Evolutionary conservation across 2,113 vertebrate species (phyloP).

Genomic region (Abramis brama): DNA sequence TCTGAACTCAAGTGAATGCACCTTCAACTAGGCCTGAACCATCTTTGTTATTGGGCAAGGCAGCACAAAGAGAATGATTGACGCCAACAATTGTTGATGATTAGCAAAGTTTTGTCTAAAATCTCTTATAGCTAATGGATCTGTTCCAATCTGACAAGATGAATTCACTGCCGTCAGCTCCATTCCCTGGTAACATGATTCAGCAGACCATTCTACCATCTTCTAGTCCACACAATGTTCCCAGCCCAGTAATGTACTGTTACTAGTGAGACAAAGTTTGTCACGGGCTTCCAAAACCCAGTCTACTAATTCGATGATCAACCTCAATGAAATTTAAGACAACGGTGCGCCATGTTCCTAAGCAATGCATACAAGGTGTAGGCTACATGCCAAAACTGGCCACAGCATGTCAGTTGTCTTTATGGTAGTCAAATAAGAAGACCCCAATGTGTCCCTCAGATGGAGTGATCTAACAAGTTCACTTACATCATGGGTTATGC

Average conservation of each 20-base stretch:
- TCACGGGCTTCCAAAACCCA: neutral
- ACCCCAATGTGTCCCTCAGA: too few species aligned
- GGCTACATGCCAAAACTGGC: neutral
- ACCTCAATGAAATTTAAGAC: slow-evolving; percentile 6
- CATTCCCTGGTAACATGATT: neutral
- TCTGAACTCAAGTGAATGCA: neutral
- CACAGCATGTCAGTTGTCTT: neutral
- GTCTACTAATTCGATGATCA: neutral
- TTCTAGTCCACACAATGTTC: neutral
- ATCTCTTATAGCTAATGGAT: neutral
- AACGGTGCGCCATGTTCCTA: neutral
- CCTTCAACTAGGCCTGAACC: neutral
- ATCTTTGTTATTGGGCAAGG: neutral
- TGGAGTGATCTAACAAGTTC: neutral
- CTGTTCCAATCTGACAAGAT: neutral
- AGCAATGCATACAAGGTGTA: neutral
- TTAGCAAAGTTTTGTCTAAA: neutral
- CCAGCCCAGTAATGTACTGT: neutral
- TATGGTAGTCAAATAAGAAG: too few species aligned
- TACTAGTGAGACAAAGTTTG: neutral
- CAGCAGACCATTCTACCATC: neutral
- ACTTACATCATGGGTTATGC: neutral
- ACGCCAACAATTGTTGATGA: neutral
- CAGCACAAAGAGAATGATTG: neutral
- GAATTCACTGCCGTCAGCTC: neutral